Percentiles rank a stretch among this genome's conserved stretches.
Conservation (phyloP, 1,140 invertebrate genomes). For the Pseudachorutes palmiensis region DNA sequence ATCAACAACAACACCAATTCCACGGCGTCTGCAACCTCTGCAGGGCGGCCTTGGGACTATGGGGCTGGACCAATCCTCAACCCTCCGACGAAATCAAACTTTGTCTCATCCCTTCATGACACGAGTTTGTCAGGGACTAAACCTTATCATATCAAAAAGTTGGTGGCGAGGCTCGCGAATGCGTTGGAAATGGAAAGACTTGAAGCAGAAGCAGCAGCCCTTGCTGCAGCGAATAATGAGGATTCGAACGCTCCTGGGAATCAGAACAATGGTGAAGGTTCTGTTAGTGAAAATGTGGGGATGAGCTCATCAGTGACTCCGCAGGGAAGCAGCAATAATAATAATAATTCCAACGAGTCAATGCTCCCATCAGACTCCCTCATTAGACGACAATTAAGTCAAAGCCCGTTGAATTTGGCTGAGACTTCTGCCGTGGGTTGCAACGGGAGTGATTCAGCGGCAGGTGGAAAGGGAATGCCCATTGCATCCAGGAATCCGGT, state of each 20-base stretch:
- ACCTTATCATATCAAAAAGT: constrained; percentile 33
- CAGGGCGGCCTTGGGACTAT: background rate
- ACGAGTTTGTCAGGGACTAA: background rate
- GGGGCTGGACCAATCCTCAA: background rate
- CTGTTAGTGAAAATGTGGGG: too few species aligned
- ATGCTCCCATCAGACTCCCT: constrained; percentile 21
- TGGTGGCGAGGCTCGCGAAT: constrained; percentile 34
- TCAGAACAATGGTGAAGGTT: too few species aligned
- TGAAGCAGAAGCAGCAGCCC: constrained; percentile 23
- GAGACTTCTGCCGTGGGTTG: constrained; percentile 6
- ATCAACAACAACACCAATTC: too few species aligned
- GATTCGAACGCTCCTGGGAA: too few species aligned
- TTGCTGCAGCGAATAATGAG: background rate
- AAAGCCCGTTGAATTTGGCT: constrained; percentile 32
- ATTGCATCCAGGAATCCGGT: constrained; percentile 10
- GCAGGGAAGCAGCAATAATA: too few species aligned
- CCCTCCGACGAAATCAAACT: background rate
- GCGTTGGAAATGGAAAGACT: constrained; percentile 30
- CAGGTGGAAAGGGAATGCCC: too few species aligned
- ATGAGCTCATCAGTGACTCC: constrained; percentile 9
- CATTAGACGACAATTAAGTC: constrained; percentile 26
- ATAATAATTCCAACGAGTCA: constrained; percentile 12
- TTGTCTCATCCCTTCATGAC: background rate
- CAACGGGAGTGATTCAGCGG: background rate
- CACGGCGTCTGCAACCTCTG: too few species aligned